A percentile compares a stretch with the other conserved stretches of the same genome.
Conservation (phyloP, 2,797 vertebrate species). For the Prionace glauca region DNA sequence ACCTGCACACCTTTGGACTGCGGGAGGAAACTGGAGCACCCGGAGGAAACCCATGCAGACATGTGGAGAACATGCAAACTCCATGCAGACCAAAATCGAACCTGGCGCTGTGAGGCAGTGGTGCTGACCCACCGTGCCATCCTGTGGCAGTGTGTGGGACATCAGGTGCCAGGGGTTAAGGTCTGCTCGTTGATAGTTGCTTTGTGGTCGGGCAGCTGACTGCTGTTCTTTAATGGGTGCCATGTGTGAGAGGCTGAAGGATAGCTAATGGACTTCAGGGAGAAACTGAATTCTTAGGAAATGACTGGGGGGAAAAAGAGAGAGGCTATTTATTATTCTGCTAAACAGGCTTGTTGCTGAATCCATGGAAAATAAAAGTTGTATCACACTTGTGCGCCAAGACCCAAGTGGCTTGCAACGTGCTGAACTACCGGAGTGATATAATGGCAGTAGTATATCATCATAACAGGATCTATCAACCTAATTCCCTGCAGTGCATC, state of each 20-base stretch:
- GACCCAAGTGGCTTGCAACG: slow-evolving; percentile 18
- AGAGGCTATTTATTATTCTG: not conserved
- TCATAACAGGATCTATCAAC: slow-evolving; percentile 18
- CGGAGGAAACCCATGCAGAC: too few relatives aligned
- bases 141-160: not conserved
- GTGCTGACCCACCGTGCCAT: too few relatives aligned
- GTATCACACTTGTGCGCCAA: not conserved
- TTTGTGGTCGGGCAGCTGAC: not conserved
- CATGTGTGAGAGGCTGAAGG: not conserved
- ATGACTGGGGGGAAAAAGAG: not conserved
- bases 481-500: slow-evolving; percentile 10
- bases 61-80: too few relatives aligned
- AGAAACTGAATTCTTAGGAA: not conserved
- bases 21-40: too few relatives aligned
- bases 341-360: slow-evolving; percentile 1
- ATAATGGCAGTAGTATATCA: slow-evolving; percentile 3
- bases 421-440: not conserved
- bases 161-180: not conserved
- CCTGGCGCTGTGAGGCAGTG: too few relatives aligned
- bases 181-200: not conserved
- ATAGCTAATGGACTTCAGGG: not conserved
- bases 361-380: slow-evolving; percentile 24
- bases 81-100: too few relatives aligned
- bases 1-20: too few relatives aligned
- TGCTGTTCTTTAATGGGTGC: not conserved